Base-by-base conservation (phyloP, 2,888 invertebrate species). In the Sicus ferrugineus region DNA sequence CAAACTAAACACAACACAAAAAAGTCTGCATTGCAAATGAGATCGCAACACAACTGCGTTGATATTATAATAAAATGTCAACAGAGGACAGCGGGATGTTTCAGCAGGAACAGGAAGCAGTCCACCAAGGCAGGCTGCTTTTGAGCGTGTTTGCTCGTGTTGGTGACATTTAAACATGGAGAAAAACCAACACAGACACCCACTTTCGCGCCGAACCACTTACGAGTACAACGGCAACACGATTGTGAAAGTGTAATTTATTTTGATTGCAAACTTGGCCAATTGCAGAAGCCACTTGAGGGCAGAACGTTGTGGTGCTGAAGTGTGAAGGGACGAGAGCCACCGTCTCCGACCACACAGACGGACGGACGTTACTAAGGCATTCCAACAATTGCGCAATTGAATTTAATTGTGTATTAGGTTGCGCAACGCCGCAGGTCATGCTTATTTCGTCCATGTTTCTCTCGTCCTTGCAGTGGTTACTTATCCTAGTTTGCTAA, bases 351-450 rank as follows among this genome's bases (percentile, higher is more conserved):
- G 56, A 66, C 28, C 66, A 42, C 66, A 42, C 34, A 28, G 48
- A 68, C n/a, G n/a, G n/a, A n/a, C n/a, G n/a, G 71, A 72, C 73
- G 68, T 71, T 75, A 75, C 75, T 74, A 72, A 74, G 73, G 73
- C 77, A 74, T 74, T 75, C 74, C 73, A 73, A 73, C 74, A 75
- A 73, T 73, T 75, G 75, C 70, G 72, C 76, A 77, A 77, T 76
- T 77, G 77, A 77, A 77, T 77, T 76, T 74, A 77, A 77, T 77
- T 75, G 76, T 75, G 76, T 75, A 74, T 75, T 70, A 74, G 70
- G 28, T 50, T 48, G 66, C 50, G n/a, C n/a, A n/a, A n/a, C n/a
- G n/a, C n/a, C n/a, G n/a, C n/a, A n/a, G n/a, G n/a, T n/a, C n/a
- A n/a, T n/a, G n/a, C n/a, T n/a, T n/a, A n/a, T n/a, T n/a, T n/a